A percentile compares a stretch with the other conserved stretches of the same genome.
Conservation (phyloP, 2,113 vertebrate species). For the Pituophis catenifer region DNA sequence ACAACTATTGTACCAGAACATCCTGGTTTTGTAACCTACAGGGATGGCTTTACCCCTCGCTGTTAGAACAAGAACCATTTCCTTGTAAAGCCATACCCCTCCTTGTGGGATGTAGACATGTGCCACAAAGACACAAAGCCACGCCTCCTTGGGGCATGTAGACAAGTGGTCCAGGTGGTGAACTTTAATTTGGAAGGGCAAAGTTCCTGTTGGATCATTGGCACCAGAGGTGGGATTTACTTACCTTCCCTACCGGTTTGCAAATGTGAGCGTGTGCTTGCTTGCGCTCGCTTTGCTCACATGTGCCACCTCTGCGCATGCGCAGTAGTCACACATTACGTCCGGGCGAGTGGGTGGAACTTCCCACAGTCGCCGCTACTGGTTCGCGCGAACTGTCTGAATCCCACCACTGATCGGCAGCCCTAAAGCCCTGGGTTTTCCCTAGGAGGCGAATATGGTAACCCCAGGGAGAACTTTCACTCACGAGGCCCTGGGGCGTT, state of each 20-base stretch:
- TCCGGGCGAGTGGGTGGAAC: too few relatives aligned
- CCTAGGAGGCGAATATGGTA: not conserved
- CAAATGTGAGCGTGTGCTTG: too few relatives aligned
- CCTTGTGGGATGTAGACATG: not conserved
- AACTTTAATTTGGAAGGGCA: not conserved
- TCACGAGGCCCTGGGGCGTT: not conserved
- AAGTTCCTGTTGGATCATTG: too few relatives aligned
- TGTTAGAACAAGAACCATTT: not conserved
- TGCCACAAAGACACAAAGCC: not conserved
- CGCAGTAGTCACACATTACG: too few relatives aligned
- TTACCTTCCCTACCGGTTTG: too few relatives aligned
- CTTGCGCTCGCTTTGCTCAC: too few relatives aligned
- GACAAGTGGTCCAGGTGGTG: not conserved
- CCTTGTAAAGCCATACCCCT: not conserved
- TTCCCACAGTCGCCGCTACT: too few relatives aligned
- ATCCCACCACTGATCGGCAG: too few relatives aligned
- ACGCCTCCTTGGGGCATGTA: too few relatives aligned
- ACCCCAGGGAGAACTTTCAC: not conserved
- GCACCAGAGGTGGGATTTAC: too few relatives aligned
- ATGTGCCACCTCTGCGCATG: too few relatives aligned
- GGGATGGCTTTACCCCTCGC: not conserved
- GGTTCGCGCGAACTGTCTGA: too few relatives aligned
- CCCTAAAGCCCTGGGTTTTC: not conserved
- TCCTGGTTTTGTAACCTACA: not conserved
- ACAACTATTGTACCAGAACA: fast-evolving